A percentile compares a stretch with the other conserved stretches of the same genome.
These are phyloP conservation scores for Drosophila virilis DNA, from an alignment of 1,140 invertebrate species.

Conservation along the genomic window DNA sequence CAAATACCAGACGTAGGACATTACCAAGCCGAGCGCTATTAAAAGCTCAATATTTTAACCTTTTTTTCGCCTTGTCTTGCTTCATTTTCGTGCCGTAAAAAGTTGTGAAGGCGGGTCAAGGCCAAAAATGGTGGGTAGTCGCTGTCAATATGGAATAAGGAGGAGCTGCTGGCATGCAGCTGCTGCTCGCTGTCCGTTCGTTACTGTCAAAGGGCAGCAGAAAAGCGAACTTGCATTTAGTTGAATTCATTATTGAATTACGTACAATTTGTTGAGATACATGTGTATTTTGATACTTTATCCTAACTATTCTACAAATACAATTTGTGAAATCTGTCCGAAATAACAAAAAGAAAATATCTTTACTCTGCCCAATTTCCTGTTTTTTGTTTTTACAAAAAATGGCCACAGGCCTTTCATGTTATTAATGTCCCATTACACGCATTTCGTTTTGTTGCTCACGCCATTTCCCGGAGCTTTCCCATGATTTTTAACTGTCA, in stretches of 20 bases:
- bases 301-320: no score
- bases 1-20: neutral
- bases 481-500: constrained; percentile 37
- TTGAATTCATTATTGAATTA: neutral
- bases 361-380: no score
- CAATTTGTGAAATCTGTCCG: no score
- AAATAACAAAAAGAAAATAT: no score
- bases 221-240: neutral
- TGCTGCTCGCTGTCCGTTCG: constrained; percentile 14
- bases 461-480: constrained; percentile 19
- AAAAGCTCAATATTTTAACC: neutral
- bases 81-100: neutral
- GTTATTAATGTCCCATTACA: constrained; percentile 62
- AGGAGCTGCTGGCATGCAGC: constrained; percentile 20
- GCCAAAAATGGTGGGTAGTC: constrained; percentile 4
- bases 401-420: constrained; percentile 20
- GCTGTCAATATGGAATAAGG: constrained; percentile 22
- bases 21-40: neutral
- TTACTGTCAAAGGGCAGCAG: constrained; percentile 2
- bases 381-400: neutral
- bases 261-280: neutral
- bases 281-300: no score
- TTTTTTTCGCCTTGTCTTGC: neutral
- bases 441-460: constrained; percentile 27
- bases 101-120: neutral